Evolutionary conservation across 2,113 vertebrate species (phyloP), one percentile per base, ranked within the genome.

Genomic region (Agelaius phoeniceus): DNA sequence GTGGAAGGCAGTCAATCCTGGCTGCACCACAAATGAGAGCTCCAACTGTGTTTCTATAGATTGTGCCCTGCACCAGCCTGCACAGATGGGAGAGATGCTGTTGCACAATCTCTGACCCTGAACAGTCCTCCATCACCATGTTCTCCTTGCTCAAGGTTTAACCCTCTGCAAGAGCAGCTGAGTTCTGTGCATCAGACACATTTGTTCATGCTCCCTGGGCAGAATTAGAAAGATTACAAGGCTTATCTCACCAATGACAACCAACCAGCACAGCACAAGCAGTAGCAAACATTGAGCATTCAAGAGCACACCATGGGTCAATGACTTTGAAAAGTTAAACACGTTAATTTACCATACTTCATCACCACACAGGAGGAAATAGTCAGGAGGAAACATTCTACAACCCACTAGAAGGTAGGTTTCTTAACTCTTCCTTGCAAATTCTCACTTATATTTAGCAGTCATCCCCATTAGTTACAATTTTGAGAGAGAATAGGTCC

Each of bases 41-140:
- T 24, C 94, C 93, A 89, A 6, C 93, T 84, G 89, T 71, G 73
- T 59, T 71, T 37, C 9, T 77, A 94, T 16, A 72, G 86, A 92
- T 68, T 57, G 69, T 81, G n/a, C 86, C 75, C 76, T 75, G 52
- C 59, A 68, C 20, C 7, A 30, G 35, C 51, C 67, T 67, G 44
- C 4, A 2, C 41, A 13, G n/a, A 81, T 0, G 18, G 48, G 91
- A 77, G 21, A 44, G 89, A 77, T 86, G 67, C 43, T 83, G 86
- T 88, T 92, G 52, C 80, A 88, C 76, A 81, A 55, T 55, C 72
- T 33, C 10, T 84, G 79, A 93, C 76, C 75, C 65, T 63, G 31
- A 58, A 41, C 24, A 78, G 31, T 28, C 35, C 79, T 54, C 2
- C 52, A 23, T 39, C 62, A 69, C 65, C 51, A 26, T 44, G n/a